Evolutionary conservation across 1,140 invertebrate species (phyloP).

Genomic region (Bradysia coprophila): DNA sequence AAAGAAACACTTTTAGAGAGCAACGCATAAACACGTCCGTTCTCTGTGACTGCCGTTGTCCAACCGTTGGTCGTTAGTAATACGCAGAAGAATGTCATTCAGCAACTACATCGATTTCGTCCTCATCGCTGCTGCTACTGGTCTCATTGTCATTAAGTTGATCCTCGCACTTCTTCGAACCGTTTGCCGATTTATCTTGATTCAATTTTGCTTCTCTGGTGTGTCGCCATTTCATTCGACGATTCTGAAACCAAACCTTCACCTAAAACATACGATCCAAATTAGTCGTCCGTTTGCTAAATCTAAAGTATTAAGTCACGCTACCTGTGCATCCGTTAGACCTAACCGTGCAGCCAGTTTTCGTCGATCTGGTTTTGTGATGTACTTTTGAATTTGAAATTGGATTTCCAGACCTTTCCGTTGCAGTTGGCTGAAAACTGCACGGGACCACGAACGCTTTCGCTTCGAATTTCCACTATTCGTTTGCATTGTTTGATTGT

Average conservation of each 20-base stretch:
- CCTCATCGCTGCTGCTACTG: constrained; percentile 14
- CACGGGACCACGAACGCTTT: constrained; percentile 82
- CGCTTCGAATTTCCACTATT: constrained; percentile 28
- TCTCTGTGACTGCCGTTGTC: no score
- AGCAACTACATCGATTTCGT: constrained; percentile 28
- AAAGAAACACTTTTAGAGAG: no score
- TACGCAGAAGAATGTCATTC: no score
- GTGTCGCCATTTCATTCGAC: constrained; percentile 84
- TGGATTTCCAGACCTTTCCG: constrained; percentile 84
- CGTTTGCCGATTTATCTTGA: constrained; percentile 15
- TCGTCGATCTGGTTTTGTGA: constrained; percentile 90
- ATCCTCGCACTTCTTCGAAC: constrained; percentile 13
- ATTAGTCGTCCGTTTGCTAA: constrained; percentile 4
- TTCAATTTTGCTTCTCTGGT: constrained; percentile 36
- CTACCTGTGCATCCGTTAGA: constrained; percentile 85
- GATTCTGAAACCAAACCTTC: constrained; percentile 88
- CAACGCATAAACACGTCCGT: no score
- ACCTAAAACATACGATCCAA: constrained; percentile 33
- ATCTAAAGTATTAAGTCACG: constrained; percentile 7
- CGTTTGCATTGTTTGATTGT: no score
- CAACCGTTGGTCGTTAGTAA: no score
- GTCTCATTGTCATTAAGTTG: constrained; percentile 11
- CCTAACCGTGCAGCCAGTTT: constrained; percentile 89
- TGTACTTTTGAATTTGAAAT: constrained; percentile 94
- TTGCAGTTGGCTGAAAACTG: constrained; percentile 88